Evolutionary conservation across 2,113 vertebrate genomes (phyloP), one percentile per base, ranked within the genome.

Genomic region (Cygnus buccinator): DNA sequence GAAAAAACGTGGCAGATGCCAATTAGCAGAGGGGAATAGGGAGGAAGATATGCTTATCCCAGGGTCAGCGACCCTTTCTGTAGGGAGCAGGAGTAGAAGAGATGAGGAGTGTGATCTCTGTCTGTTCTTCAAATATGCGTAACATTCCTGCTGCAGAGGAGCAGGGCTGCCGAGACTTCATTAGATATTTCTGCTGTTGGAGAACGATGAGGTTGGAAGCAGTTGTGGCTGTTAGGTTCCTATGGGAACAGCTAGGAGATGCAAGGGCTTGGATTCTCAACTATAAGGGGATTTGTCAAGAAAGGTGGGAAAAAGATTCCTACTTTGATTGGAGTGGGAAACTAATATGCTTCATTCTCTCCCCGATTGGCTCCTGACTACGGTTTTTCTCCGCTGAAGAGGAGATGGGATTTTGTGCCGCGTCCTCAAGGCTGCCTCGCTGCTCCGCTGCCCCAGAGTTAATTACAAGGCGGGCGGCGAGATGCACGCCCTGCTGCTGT

Each of bases 161-260:
- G n/a, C 31, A 11, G 25, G 89, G 77, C 77, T 57, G 8, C n/a
- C 0, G 1, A 72, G 43, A 6, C 75, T 91, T 75, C 22, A 3
- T 61, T 48, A 54, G 89, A 3, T 57, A 59, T 83, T 46, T 67
- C 85, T 87, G 68, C 75, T 63, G 0, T 19, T 70, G 84, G 94
- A 26, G 63, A 72, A 67, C 84, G 85, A 19, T 62, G 74, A 74
- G 41, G 44, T 43, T 92, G 85, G 92, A 92, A 93, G 66, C 52
- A 58, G 82, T 70, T 48, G 71, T 86, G 76, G 71, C 83, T 86
- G 35, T 67, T 63, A 13, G 1, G 83, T 91, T 89, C 91, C 94
- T 91, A 67, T 94, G 87, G 93, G 89, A 94, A 91, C 94, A 91
- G 94, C n/a, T 57, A 33, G 63, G 71, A 70, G 33, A 55, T 79